Evolutionary conservation across 64 coral and sea anemone species (phyloP).

Genomic region (Montipora capricornis): DNA sequence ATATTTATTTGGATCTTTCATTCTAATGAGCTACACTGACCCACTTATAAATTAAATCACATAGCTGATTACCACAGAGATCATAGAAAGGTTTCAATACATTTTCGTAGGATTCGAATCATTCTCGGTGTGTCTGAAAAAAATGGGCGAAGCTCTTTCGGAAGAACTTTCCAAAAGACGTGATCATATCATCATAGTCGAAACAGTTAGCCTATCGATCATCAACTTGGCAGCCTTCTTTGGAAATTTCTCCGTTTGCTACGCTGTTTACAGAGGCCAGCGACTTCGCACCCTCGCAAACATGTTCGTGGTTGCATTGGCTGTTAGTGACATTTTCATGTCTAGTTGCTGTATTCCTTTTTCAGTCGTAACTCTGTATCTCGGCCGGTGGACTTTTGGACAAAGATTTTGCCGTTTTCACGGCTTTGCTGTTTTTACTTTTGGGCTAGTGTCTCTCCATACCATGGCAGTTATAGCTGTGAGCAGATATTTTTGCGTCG

Average conservation of each 20-base stretch:
- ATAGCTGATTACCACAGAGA: too few relatives aligned
- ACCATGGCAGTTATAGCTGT: slow-evolving; percentile 42
- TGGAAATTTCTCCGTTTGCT: slow-evolving; percentile 43
- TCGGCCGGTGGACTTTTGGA: slow-evolving; percentile 43
- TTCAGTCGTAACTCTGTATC: slow-evolving; percentile 2
- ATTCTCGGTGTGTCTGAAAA: not conserved
- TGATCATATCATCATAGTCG: too few relatives aligned
- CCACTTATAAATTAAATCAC: too few relatives aligned
- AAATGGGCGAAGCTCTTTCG: not conserved
- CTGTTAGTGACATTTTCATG: slow-evolving; percentile 26
- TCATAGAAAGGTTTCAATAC: too few relatives aligned
- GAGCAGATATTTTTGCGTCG: slow-evolving; percentile 44
- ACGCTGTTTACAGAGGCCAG: slow-evolving; percentile 24
- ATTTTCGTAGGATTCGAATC: not conserved
- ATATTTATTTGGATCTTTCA: too few relatives aligned
- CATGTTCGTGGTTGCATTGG: slow-evolving; percentile 50
- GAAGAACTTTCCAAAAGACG: not conserved
- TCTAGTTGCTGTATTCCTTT: slow-evolving; percentile 43
- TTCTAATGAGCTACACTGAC: too few relatives aligned
- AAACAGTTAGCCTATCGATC: not conserved
- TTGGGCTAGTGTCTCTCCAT: slow-evolving; percentile 1
- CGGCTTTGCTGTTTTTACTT: slow-evolving; percentile 26
- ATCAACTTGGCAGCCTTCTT: not conserved
- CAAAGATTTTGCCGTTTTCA: slow-evolving; percentile 27
- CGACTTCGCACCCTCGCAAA: slow-evolving; percentile 51